phyloP scores from a whole-genome alignment of 2,797 vertebrate species.

The Capromys pilorides region DNA sequence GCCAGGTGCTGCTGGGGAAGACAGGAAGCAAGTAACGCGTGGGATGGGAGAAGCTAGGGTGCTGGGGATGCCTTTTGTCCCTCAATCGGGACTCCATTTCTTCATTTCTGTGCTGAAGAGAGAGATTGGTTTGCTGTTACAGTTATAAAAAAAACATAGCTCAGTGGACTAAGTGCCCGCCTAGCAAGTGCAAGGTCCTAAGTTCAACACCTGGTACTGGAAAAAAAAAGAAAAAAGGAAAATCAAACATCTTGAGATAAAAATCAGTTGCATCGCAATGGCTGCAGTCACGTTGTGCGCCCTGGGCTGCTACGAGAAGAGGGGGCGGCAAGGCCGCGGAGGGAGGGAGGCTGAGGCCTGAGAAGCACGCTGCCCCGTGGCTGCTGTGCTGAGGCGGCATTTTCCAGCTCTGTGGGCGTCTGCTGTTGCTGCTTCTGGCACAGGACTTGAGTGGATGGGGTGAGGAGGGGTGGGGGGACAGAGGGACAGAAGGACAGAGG shows the following conservation, averaged over 20 bases:
- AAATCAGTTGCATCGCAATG: background rate
- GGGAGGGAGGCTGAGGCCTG: background rate
- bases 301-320: background rate
- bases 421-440: constrained; percentile 32
- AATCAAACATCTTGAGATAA: background rate
- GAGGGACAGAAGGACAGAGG: background rate
- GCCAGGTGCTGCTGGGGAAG: background rate
- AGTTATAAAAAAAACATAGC: background rate
- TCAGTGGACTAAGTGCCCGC: no score
- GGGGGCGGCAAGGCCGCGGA: no score
- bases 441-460: background rate
- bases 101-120: background rate
- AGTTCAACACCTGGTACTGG: no score
- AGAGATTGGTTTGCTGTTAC: background rate
- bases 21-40: background rate
- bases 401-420: background rate
- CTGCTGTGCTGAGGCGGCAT: background rate
- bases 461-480: background rate
- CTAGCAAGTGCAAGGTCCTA: no score
- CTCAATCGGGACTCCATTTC: background rate
- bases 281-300: background rate
- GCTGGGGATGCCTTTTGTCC: background rate
- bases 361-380: background rate
- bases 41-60: background rate
- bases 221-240: no score